phyloP scores from a whole-genome alignment of 2,113 vertebrate species.

The Lipotes vexillifer region DNA sequence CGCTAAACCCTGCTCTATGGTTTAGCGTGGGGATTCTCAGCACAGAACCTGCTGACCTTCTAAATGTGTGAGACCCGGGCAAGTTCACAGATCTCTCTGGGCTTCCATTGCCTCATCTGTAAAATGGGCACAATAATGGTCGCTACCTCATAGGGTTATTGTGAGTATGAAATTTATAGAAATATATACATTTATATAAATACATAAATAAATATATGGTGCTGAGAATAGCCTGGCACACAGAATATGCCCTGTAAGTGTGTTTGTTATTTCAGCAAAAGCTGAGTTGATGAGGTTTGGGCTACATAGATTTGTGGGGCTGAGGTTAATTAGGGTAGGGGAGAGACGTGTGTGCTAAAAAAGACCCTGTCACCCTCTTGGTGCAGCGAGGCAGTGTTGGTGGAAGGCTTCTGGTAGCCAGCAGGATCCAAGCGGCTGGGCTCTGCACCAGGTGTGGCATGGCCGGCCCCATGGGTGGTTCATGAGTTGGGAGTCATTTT shows the following conservation, averaged over 20 bases:
- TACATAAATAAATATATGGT: too few species aligned
- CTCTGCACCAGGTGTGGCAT: too few species aligned
- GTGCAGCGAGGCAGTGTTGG: background rate
- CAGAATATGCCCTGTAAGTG: background rate
- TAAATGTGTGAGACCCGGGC: background rate
- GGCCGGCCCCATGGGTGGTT: background rate
- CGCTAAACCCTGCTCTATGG: background rate
- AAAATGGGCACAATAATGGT: background rate
- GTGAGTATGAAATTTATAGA: too few species aligned
- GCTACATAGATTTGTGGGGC: background rate
- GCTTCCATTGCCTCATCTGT: background rate
- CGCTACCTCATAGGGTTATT: background rate
- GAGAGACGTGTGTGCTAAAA: background rate
- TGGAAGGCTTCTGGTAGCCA: background rate
- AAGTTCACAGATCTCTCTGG: background rate
- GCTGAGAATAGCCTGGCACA: background rate
- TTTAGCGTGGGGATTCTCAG: background rate
- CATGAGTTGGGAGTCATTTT: background rate
- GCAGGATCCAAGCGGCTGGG: background rate
- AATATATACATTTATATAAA: too few species aligned
- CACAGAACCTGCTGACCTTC: background rate
- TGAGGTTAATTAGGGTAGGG: background rate
- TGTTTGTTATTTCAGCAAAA: too few species aligned
- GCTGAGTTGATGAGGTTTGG: background rate
- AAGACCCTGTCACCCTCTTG: background rate